Evolutionary conservation across 2,888 invertebrate species (phyloP), one percentile per base, ranked within the genome.

Genomic region (Autographa gamma): DNA sequence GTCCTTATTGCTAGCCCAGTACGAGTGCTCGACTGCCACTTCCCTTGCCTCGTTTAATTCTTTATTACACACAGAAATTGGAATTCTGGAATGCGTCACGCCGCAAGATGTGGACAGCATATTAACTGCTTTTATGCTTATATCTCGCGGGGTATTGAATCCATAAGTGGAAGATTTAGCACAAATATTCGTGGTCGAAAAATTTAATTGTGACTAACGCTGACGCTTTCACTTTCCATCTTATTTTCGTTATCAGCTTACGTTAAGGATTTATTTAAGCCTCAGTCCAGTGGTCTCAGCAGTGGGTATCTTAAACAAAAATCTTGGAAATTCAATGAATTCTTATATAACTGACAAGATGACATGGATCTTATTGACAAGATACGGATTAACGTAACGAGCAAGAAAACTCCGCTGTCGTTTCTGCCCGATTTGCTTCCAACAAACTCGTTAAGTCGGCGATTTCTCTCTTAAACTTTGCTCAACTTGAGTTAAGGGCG

Each of bases 51-150:
- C 69, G 73, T 76, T 83, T 83, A 81, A 82, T 79, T 80, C 73
- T 82, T 78, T 82, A 84, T 80, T 82, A 82, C 82, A 72, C 69
- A 73, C 67, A 73, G 73, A 76, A 82, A 84, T 83, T 80, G 82
- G 72, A 80, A 84, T 83, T 74, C 69, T 77, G 73, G 67, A 62
- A 77, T 81, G 75, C 69, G 79, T 76, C 74, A 79, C 71, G 81
- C 73, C 61, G 59, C 70, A 69, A 76, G 66, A 79, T 83, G 77
- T 70, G 79, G 65, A 69, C 73, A 61, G 74, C 78, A 79, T 81
- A 80, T 75, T 67, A 81, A 73, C 69, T 25, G 58, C 19, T 65
- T 69, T 71, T 67, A 71, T 76, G 34, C 38, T 38, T 38, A 74
- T 31, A 66, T 71, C 62, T 77, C 66, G 56, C 61, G 64, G 48